These are phyloP conservation scores for Darevskia nairensis DNA, from an alignment of 2,797 vertebrate species.

Conservation along the genomic window DNA sequence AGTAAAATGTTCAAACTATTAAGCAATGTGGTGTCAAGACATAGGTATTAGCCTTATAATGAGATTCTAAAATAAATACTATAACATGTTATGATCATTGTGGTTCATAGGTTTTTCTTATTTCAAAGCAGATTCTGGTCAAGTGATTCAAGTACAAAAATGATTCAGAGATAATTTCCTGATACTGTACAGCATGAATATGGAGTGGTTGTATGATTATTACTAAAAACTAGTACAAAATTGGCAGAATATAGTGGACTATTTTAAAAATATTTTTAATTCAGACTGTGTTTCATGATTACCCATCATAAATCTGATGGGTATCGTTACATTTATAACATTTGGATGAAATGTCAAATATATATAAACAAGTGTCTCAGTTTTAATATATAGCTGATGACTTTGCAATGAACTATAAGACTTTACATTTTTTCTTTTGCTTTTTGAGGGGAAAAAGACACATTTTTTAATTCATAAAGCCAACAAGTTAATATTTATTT, in stretches of 20 bases:
- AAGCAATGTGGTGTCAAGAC: background rate
- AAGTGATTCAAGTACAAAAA: background rate
- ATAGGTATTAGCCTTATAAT: background rate
- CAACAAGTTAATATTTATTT: slow-evolving; percentile 66
- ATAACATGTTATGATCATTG: background rate
- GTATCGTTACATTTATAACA: background rate
- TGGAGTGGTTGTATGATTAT: background rate
- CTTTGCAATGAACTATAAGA: background rate
- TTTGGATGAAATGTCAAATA: background rate
- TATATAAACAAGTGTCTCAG: background rate
- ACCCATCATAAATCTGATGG: too few relatives aligned
- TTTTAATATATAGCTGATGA: background rate
- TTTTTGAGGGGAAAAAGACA: background rate
- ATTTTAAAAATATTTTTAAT: background rate
- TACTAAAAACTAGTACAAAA: background rate
- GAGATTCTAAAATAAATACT: background rate
- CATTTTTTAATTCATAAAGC: background rate
- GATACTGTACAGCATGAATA: background rate
- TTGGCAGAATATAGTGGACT: background rate
- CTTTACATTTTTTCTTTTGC: background rate
- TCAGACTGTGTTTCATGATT: background rate
- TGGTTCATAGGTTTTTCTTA: background rate
- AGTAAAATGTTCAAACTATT: slow-evolving; percentile 1
- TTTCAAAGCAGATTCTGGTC: background rate
- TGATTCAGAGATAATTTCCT: background rate